Percentiles rank a stretch among this genome's conserved stretches.
phyloP scores from a whole-genome alignment of 2,113 vertebrate species.

The Rhinolophus sinicus region DNA sequence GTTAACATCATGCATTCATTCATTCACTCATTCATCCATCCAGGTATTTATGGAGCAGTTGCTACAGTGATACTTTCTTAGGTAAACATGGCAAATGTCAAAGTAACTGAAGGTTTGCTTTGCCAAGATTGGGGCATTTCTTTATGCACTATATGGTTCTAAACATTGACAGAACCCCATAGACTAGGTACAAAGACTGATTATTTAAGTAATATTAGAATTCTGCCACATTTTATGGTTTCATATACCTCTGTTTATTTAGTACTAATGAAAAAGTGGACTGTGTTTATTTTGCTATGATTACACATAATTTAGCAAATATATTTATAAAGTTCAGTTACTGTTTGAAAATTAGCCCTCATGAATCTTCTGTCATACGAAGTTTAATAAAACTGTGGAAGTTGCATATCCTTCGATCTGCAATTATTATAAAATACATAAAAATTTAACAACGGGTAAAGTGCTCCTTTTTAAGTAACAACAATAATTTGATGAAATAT shows the following conservation, averaged over 20 bases:
- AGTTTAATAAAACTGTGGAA: not conserved
- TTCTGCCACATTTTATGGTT: not conserved
- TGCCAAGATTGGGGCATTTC: not conserved
- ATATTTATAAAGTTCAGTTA: not conserved
- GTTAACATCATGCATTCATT: not conserved
- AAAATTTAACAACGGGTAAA: slow-evolving; percentile 39
- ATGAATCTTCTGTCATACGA: not conserved
- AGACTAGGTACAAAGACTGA: not conserved
- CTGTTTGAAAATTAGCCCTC: not conserved
- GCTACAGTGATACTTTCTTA: not conserved
- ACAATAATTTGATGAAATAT: slow-evolving; percentile 26
- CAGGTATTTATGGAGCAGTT: not conserved
- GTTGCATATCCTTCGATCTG: not conserved
- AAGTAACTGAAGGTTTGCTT: not conserved
- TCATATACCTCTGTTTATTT: not conserved
- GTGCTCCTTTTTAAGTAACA: slow-evolving; percentile 33
- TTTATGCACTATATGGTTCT: not conserved
- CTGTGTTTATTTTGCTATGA: not conserved
- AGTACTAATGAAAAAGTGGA: not conserved
- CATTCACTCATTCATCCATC: not conserved
- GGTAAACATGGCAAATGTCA: not conserved
- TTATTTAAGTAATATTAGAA: not conserved
- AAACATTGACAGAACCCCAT: not conserved
- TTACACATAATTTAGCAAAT: not conserved
- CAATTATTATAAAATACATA: not conserved